phyloP scores from a whole-genome alignment of 2,113 vertebrate genomes.

The Columbina picui region DNA sequence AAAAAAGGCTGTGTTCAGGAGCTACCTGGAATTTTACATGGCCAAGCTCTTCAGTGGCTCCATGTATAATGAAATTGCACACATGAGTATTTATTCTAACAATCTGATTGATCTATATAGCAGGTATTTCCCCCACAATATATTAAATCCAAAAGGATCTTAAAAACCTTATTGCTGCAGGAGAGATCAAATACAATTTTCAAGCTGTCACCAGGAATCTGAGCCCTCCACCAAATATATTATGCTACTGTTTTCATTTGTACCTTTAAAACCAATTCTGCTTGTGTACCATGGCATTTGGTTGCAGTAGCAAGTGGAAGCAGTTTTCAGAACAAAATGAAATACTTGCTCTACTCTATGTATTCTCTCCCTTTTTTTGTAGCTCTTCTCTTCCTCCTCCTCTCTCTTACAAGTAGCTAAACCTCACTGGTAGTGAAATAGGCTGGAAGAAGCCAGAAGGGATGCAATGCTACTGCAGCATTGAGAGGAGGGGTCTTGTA shows the following conservation, averaged over 20 bases:
- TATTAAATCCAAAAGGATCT: background rate
- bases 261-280: background rate
- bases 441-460: background rate
- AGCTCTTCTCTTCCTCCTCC: background rate
- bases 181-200: background rate
- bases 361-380: rapidly evolving
- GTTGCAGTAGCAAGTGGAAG: background rate
- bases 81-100: background rate
- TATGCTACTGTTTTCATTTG: background rate
- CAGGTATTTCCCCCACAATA: rapidly evolving
- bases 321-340: background rate
- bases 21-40: background rate
- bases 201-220: background rate
- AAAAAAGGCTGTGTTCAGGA: background rate
- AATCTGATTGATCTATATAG: background rate
- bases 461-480: background rate
- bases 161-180: background rate
- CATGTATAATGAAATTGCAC: background rate
- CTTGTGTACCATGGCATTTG: rapidly evolving
- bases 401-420: background rate
- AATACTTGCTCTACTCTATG: background rate
- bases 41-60: background rate
- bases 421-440: background rate
- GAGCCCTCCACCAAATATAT: background rate
- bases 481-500: background rate